phyloP scores from a whole-genome alignment of 2,797 vertebrate genomes.

The Anguilla anguilla region DNA sequence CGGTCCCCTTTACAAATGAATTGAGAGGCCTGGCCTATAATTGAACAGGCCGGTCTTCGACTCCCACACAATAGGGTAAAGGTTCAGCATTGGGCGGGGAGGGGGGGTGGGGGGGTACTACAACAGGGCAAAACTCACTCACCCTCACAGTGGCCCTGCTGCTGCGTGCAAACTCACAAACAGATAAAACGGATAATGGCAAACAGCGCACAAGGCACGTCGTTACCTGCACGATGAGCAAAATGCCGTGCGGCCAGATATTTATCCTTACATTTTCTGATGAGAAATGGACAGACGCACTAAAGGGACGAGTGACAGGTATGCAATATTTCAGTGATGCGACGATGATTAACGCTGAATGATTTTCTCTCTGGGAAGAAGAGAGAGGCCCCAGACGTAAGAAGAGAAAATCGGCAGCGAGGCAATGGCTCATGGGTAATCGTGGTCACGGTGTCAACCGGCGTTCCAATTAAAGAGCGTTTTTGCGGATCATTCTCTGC shows the following conservation, averaged over 20 bases:
- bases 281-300: background rate
- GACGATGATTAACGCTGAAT: conserved; percentile 69
- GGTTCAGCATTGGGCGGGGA: conserved; percentile 47
- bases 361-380: conserved; percentile 59
- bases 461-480: conserved; percentile 81
- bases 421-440: conserved; percentile 77
- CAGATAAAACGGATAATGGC: background rate
- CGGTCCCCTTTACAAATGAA: conserved; percentile 78
- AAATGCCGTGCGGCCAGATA: background rate
- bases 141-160: background rate
- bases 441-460: conserved; percentile 79
- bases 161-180: background rate
- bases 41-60: conserved; percentile 54
- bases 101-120: conserved; percentile 43
- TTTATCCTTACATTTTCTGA: background rate
- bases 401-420: conserved; percentile 48
- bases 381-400: conserved; percentile 55
- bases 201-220: background rate
- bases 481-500: conserved; percentile 59
- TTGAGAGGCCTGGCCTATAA: conserved; percentile 68
- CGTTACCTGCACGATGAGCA: background rate
- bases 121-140: conserved; percentile 42
- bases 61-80: conserved; percentile 59
- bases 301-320: conserved; percentile 67
- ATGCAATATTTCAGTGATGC: conserved; percentile 66